phyloP scores from a whole-genome alignment of 2,888 invertebrate genomes.

The Timema cristinae region DNA sequence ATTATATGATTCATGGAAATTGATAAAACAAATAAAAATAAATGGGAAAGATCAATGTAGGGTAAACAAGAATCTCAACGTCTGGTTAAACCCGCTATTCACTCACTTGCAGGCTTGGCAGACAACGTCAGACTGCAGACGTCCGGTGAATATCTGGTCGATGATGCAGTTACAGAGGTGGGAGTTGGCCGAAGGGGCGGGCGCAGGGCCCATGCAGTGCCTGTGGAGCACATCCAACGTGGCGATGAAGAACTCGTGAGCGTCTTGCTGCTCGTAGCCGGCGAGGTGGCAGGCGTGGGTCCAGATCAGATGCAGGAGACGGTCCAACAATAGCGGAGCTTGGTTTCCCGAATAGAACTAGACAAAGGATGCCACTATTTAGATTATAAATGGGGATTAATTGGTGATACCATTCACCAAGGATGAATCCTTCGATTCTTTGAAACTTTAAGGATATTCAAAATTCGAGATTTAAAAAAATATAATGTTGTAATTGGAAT shows the following conservation, averaged over 20 bases:
- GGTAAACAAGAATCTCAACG: not conserved
- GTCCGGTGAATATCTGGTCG: conserved; percentile 95
- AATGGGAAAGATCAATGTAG: not conserved
- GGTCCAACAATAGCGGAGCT: conserved; percentile 82
- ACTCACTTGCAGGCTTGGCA: conserved; percentile 87
- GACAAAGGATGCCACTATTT: conserved; percentile 36
- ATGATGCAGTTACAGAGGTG: conserved; percentile 89
- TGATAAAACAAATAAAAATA: not conserved
- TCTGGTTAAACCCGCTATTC: not conserved
- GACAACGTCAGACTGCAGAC: conserved; percentile 92
- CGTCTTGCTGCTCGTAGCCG: conserved; percentile 96
- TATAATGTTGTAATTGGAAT: too few relatives aligned
- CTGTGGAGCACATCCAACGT: conserved; percentile 89
- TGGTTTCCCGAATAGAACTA: conserved; percentile 91
- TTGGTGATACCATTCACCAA: too few relatives aligned
- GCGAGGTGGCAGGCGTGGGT: conserved; percentile 93
- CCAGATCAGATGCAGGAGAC: conserved; percentile 91
- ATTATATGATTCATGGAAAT: not conserved
- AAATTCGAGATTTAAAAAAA: too few relatives aligned
- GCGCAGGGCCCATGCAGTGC: conserved; percentile 52
- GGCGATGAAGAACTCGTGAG: conserved; percentile 98
- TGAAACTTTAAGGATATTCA: too few relatives aligned
- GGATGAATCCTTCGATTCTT: too few relatives aligned
- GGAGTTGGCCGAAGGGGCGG: conserved; percentile 39
- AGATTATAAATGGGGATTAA: too few relatives aligned